These are phyloP conservation scores for Calameuta filiformis DNA, from an alignment of 2,888 invertebrate species.

Conservation along the genomic window DNA sequence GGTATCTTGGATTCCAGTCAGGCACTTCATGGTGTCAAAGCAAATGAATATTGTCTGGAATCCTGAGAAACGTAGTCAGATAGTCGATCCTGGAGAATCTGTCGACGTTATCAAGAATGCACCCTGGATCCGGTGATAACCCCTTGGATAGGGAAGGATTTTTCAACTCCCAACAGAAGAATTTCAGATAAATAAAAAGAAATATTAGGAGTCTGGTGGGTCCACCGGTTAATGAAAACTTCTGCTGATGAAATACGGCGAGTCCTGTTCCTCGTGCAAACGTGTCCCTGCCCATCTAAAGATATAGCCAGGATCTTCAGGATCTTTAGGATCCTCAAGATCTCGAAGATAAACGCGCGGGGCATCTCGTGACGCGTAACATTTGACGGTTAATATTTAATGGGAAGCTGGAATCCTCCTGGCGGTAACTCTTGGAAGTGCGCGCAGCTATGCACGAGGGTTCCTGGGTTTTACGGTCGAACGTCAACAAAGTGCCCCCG, in stretches of 20 bases:
- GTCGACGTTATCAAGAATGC: background rate
- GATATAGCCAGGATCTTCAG: background rate
- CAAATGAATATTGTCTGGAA: background rate
- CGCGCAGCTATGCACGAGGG: slow-evolving; percentile 7
- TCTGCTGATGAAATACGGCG: no score
- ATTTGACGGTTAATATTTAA: slow-evolving; percentile 39
- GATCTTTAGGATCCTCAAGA: background rate
- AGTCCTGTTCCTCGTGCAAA: background rate
- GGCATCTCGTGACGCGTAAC: background rate
- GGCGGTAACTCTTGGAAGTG: background rate
- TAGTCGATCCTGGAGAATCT: background rate
- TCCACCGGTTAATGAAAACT: no score
- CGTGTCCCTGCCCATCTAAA: background rate
- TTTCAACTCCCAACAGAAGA: no score
- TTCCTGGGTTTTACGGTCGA: slow-evolving; percentile 29
- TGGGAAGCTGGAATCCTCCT: slow-evolving; percentile 18
- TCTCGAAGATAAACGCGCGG: background rate
- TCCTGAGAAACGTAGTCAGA: background rate
- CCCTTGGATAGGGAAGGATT: background rate
- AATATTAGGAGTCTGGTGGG: background rate
- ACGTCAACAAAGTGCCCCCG: slow-evolving; percentile 40
- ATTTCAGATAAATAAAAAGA: background rate
- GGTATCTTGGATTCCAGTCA: background rate
- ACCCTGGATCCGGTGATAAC: no score
- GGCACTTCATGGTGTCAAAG: background rate